phyloP scores from a whole-genome alignment of 2,888 invertebrate genomes.

The Encarsia formosa region DNA sequence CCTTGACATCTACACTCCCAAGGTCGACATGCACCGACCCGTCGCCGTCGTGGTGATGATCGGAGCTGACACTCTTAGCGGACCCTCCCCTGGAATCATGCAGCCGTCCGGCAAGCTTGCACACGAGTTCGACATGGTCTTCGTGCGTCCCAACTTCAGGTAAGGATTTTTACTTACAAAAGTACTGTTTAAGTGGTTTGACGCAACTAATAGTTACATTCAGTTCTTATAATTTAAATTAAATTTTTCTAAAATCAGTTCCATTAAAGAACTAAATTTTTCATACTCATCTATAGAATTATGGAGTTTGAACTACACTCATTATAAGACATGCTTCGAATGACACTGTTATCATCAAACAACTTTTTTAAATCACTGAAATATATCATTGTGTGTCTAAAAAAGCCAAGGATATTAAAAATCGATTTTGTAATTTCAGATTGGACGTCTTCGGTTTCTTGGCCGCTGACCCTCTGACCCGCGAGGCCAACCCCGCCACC shows the following conservation, averaged over 20 bases:
- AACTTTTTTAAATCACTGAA: no score
- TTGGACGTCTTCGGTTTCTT: constrained; percentile 69
- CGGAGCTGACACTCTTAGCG: constrained; percentile 73
- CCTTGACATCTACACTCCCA: constrained; percentile 77
- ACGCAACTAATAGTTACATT: no score
- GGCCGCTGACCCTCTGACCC: constrained; percentile 66
- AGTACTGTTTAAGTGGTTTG: no score
- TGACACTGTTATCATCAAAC: no score
- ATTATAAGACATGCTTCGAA: no score
- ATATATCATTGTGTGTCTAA: no score
- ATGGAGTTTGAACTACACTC: no score
- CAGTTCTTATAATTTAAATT: no score
- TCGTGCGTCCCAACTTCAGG: constrained; percentile 83
- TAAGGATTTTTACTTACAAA: no score
- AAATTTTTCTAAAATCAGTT: no score
- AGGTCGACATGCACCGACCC: constrained; percentile 72
- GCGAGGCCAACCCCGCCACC: constrained; percentile 66
- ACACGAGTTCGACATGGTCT: constrained; percentile 73
- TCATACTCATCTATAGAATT: no score
- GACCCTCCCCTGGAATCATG: constrained; percentile 68
- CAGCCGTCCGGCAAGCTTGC: constrained; percentile 75
- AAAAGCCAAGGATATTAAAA: neutral
- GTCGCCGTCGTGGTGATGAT: constrained; percentile 79
- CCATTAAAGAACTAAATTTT: no score
- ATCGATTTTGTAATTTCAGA: constrained; percentile 38